phyloP scores from a whole-genome alignment of 2,113 vertebrate species.

The Sminthopsis crassicaudata region DNA sequence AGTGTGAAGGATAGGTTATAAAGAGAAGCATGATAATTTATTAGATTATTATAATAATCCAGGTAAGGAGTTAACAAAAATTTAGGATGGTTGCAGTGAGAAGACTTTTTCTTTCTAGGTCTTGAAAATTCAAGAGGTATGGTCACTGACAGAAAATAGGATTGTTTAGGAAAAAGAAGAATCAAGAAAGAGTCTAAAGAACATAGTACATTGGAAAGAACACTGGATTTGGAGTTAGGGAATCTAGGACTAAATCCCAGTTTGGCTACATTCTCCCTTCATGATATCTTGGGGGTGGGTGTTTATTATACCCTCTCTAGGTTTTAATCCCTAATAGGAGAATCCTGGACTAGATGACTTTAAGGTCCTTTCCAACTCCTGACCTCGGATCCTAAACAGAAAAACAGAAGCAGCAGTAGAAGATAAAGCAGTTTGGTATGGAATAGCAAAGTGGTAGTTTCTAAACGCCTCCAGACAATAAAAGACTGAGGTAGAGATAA shows the following conservation, averaged over 20 bases:
- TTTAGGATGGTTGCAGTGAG: no score
- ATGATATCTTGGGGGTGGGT: neutral
- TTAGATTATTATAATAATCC: neutral
- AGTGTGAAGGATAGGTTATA: neutral
- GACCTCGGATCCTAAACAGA: neutral
- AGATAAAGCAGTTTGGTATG: neutral
- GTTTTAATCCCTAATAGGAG: neutral
- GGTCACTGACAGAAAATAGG: neutral
- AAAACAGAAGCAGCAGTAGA: neutral
- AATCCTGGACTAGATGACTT: neutral
- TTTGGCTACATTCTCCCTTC: neutral
- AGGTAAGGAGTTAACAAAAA: neutral
- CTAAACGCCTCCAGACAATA: no score
- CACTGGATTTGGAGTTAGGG: neutral
- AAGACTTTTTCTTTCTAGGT: neutral
- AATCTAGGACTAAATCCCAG: neutral
- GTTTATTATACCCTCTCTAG: neutral
- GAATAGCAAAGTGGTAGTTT: neutral
- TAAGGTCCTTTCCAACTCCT: neutral
- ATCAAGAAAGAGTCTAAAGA: neutral
- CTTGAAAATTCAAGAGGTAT: neutral
- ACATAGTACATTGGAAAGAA: no score
- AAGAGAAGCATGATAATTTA: neutral
- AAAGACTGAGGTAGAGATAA: no score
- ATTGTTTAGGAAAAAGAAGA: neutral